A percentile compares a stretch with the other conserved stretches of the same genome.
phyloP scores from a whole-genome alignment of 2,797 vertebrate species.

The Sarcoramphus papa region DNA sequence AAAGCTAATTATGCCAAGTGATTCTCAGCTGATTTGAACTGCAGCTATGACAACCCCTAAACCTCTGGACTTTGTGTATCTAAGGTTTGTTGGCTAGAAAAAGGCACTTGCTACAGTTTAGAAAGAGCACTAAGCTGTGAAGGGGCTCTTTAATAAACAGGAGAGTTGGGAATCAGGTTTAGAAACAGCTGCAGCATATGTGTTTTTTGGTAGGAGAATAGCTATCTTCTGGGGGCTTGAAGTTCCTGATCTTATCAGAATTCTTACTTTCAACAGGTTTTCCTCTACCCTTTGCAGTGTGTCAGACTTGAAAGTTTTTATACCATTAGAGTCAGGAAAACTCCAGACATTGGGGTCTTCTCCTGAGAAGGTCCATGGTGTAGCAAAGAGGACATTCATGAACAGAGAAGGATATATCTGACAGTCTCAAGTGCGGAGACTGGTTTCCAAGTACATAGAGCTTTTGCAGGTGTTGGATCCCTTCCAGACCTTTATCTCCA shows the following conservation, averaged over 20 bases:
- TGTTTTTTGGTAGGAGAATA: not conserved
- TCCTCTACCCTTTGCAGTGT: not conserved
- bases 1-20: not conserved
- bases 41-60: not conserved
- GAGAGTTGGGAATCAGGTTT: not conserved
- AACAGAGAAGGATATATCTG: not conserved
- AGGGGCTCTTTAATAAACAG: not conserved
- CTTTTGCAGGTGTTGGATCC: not conserved
- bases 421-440: not conserved
- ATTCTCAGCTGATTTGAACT: not conserved
- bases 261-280: not conserved
- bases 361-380: not conserved
- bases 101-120: not conserved
- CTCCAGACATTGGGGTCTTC: not conserved
- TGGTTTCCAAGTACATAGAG: not conserved
- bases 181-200: not conserved
- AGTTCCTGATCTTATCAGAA: not conserved
- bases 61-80: not conserved
- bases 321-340: not conserved
- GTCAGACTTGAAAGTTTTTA: not conserved
- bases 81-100: not conserved
- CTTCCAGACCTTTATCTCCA: not conserved
- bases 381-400: not conserved
- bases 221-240: not conserved
- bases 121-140: not conserved